Evolutionary conservation across 2,113 vertebrate species (phyloP).

Genomic region (Tenrec ecaudatus): DNA sequence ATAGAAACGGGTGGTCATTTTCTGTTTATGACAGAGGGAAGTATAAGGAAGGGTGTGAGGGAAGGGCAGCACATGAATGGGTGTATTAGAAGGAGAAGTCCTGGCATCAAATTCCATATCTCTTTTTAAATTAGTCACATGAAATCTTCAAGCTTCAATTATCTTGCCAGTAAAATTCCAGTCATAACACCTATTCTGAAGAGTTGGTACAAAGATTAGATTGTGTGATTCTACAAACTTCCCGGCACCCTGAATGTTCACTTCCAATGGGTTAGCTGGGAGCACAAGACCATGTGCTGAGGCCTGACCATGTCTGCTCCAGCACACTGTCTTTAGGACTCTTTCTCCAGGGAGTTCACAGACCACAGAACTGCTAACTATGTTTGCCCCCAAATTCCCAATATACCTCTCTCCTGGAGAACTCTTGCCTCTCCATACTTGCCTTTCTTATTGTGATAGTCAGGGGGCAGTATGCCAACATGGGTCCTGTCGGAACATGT

Average conservation of each 20-base stretch:
- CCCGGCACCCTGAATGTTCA: not conserved
- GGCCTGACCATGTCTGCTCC: not conserved
- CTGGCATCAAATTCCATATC: not conserved
- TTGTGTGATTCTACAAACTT: not conserved
- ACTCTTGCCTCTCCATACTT: not conserved
- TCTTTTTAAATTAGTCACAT: not conserved
- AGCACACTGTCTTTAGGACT: not conserved
- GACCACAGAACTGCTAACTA: not conserved
- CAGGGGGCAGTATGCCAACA: no score
- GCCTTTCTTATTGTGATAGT: not conserved
- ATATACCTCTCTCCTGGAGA: slow-evolving; percentile 15
- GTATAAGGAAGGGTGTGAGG: not conserved
- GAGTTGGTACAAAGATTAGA: slow-evolving; percentile 12
- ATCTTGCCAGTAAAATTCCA: not conserved
- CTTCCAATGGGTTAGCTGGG: not conserved
- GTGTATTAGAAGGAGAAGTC: not conserved
- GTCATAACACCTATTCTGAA: not conserved
- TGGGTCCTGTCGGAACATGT: no score
- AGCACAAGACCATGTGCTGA: not conserved
- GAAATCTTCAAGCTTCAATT: not conserved
- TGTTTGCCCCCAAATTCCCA: not conserved
- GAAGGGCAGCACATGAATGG: not conserved
- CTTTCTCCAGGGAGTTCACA: not conserved
- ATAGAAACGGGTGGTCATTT: not conserved
- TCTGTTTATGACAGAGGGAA: not conserved